phyloP scores from a whole-genome alignment of 2,888 invertebrate genomes.

The Heliconius ismenius region DNA sequence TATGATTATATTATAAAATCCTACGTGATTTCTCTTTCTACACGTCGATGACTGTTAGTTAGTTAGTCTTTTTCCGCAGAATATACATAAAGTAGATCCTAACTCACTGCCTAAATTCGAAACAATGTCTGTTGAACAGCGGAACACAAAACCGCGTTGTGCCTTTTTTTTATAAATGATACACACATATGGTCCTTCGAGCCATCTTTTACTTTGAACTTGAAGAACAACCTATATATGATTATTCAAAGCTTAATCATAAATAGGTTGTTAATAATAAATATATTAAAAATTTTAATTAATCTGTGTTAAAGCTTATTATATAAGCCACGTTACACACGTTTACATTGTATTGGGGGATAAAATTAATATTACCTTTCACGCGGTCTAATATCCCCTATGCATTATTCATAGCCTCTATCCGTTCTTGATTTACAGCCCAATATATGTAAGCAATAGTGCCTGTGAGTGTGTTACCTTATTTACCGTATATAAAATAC shows the following conservation, averaged over 20 bases:
- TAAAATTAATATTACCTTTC: conserved; percentile 31
- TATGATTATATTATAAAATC: too few relatives aligned
- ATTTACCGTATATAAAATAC: background rate
- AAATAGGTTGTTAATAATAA: too few relatives aligned
- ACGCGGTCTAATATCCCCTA: conserved; percentile 30
- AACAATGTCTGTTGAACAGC: background rate
- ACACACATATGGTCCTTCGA: background rate
- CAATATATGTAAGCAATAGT: conserved; percentile 10
- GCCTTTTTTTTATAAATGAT: background rate
- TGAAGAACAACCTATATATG: background rate
- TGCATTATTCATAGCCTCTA: conserved; percentile 33
- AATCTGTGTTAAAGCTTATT: background rate
- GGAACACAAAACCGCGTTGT: background rate
- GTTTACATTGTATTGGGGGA: conserved; percentile 16
- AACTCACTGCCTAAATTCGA: too few relatives aligned
- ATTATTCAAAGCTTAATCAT: too few relatives aligned
- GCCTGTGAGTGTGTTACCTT: background rate
- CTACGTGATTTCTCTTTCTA: too few relatives aligned
- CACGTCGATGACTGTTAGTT: too few relatives aligned
- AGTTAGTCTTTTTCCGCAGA: too few relatives aligned
- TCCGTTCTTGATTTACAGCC: conserved; percentile 28
- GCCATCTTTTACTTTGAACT: background rate
- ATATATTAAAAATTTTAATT: background rate
- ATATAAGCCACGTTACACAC: background rate
- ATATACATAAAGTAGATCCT: too few relatives aligned